Percentiles rank a stretch among this genome's conserved stretches.
These are phyloP conservation scores for Echinops telfairi DNA, from an alignment of 2,113 vertebrate genomes.

Conservation along the genomic window DNA sequence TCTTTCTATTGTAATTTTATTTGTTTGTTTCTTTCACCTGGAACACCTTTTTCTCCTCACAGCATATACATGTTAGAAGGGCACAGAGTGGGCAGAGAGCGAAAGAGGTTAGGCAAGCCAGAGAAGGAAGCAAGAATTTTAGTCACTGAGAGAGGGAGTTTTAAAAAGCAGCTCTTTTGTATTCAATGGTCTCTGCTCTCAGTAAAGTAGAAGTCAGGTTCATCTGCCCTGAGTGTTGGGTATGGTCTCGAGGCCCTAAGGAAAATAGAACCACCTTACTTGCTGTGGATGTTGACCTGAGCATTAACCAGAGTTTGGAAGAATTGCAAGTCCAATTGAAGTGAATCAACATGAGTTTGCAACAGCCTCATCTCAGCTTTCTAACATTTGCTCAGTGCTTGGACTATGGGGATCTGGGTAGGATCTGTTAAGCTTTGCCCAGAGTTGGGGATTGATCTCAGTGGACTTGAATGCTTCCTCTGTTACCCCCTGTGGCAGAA, in stretches of 20 bases:
- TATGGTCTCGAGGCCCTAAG: neutral
- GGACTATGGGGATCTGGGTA: neutral
- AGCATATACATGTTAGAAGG: conserved; percentile 5
- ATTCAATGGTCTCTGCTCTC: neutral
- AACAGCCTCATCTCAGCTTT: neutral
- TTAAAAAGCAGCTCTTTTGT: neutral
- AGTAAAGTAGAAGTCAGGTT: neutral
- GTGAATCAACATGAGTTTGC: neutral
- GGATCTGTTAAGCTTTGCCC: neutral
- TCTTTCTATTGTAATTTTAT: neutral
- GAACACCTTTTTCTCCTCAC: neutral
- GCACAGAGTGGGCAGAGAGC: neutral
- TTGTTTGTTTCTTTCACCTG: conserved; percentile 7
- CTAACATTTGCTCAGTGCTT: neutral
- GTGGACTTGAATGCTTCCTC: neutral
- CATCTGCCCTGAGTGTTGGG: neutral
- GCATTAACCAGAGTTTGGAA: neutral
- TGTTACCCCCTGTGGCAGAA: rapidly evolving
- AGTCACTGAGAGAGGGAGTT: conserved; percentile 8
- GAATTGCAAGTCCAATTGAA: neutral
- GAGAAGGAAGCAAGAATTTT: neutral
- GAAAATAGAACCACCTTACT: neutral
- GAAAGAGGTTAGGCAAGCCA: neutral
- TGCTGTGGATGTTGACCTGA: neutral
- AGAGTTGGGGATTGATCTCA: neutral